Evolutionary conservation across 64 coral and sea anemone species (phyloP).

Genomic region (Exaiptasia diaphana): DNA sequence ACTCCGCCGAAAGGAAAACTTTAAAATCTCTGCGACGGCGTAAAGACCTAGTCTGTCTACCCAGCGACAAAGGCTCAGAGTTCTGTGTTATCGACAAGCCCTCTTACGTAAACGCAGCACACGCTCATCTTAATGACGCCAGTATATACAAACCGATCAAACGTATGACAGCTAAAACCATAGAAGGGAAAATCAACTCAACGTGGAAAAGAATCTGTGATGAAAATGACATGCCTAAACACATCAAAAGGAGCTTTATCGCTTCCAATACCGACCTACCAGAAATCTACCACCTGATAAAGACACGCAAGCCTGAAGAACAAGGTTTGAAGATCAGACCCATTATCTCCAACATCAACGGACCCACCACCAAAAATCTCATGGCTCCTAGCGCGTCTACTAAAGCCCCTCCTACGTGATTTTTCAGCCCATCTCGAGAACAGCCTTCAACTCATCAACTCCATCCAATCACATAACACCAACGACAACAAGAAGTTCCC

Average conservation of each 20-base stretch:
- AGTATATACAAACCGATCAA: neutral
- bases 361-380: constrained; percentile 15
- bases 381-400: neutral
- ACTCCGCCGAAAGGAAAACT: neutral
- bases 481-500: neutral
- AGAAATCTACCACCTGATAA: constrained; percentile 6
- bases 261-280: constrained; percentile 16
- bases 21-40: constrained; percentile 9
- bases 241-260: constrained; percentile 31
- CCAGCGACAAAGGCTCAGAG: constrained; percentile 47
- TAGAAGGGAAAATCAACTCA: constrained; percentile 24
- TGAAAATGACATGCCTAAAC: neutral
- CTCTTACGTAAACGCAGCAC: neutral
- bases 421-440: constrained; percentile 11
- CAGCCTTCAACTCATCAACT: constrained; percentile 2
- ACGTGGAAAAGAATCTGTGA: constrained; percentile 15
- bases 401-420: neutral
- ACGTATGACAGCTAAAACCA: constrained; percentile 34
- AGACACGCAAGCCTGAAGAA: constrained; percentile 14
- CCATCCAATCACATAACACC: neutral
- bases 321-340: constrained; percentile 31
- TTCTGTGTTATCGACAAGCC: constrained; percentile 46
- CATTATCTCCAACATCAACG: constrained; percentile 47
- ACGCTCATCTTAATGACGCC: constrained; percentile 4
- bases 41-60: constrained; percentile 17